Base-by-base conservation (phyloP, 2,797 vertebrate species). In the Gouania willdenowi region DNA sequence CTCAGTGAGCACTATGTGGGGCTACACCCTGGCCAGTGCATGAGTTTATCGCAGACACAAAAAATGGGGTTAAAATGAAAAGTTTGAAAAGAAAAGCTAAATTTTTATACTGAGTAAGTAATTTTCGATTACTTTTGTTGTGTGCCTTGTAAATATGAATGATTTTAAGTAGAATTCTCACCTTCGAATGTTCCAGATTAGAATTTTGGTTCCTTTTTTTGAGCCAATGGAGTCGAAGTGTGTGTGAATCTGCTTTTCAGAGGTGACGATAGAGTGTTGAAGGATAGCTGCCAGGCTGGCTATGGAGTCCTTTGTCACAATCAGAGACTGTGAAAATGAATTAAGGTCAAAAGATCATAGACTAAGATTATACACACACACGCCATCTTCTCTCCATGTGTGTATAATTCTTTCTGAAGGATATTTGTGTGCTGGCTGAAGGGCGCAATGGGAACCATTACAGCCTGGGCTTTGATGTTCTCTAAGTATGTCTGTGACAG, bases 141-240 rank as follows among this genome's bases (percentile, higher is more conserved):
- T n/a, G n/a, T n/a, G n/a, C n/a, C n/a, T n/a, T n/a, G n/a, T n/a
- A n/a, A n/a, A n/a, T n/a, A n/a, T n/a, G n/a, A n/a, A n/a, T n/a
- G n/a, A n/a, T n/a, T n/a, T n/a, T n/a, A n/a, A n/a, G 41, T 21
- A 6, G 32, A 8, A 36, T 40, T 26, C 35, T 7, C 27, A 93
- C 91, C 88, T 91, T 73, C 77, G 75, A 29, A 92, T 82, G 62
- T 90, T 93, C 91, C 92, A 92, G 80, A 91, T 90, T 47, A 93
- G 72, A 67, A 93, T 87, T 50, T 85, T 87, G 18, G 82, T 92
- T 56, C 91, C 91, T 76, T 91, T 93, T 68, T 91, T 91, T 53
- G 87, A 84, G 29, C 60, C 71, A 38, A 93, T 89, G 14, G 89
- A 83, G 74, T 89, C 61, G 13, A 93, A 88, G 60, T 90, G 85